Evolutionary conservation across 1,140 invertebrate species (phyloP).

Genomic region (Cardiocondyla obscurior): DNA sequence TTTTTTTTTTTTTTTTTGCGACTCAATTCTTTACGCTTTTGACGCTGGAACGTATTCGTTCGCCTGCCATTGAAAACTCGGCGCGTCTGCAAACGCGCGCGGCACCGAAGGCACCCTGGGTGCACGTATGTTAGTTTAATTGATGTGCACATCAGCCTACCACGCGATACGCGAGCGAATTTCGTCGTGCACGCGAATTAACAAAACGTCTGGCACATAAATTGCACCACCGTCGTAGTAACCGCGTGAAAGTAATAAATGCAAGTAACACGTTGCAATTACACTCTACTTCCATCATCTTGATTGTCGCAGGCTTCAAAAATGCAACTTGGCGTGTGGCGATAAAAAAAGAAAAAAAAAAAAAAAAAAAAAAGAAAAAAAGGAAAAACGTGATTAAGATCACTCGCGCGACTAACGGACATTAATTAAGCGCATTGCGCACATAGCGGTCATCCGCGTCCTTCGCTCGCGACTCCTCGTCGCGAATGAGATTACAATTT

Average conservation of each 20-base stretch:
- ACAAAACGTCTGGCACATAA: background rate
- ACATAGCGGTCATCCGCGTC: background rate
- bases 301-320: slow-evolving; percentile 18
- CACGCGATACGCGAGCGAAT: background rate
- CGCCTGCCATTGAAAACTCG: background rate
- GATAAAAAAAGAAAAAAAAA: background rate
- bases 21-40: slow-evolving; percentile 33
- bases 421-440: slow-evolving; percentile 44
- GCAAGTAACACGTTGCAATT: slow-evolving; percentile 22
- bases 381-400: slow-evolving; percentile 21
- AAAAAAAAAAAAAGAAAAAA: slow-evolving; percentile 1
- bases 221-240: background rate
- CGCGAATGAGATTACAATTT: slow-evolving; percentile 11
- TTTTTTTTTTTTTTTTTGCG: too few species aligned
- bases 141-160: background rate
- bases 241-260: slow-evolving; percentile 3
- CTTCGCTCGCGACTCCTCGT: background rate
- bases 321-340: slow-evolving; percentile 17
- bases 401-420: background rate
- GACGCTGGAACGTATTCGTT: background rate
- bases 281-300: background rate
- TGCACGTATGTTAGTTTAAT: background rate
- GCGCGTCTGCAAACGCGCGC: background rate
- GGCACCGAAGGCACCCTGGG: background rate
- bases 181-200: slow-evolving; percentile 30